Base-by-base conservation (phyloP, 1,140 invertebrate species). In the Bombus terrestris region DNA sequence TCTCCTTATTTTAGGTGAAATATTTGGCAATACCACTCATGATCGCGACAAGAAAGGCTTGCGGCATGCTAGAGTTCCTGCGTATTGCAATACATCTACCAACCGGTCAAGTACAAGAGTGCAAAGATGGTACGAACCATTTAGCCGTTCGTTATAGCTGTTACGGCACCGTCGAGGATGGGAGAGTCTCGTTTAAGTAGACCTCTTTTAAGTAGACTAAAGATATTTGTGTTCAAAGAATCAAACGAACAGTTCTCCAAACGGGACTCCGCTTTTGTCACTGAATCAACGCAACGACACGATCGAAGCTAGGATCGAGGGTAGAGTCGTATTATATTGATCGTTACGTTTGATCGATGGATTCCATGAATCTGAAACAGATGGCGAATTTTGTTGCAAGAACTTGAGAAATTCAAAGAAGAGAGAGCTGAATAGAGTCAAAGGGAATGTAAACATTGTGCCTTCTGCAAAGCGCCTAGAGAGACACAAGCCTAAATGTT, bases 1-100 rank as follows among this genome's bases (percentile, higher is more conserved):
- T 74, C 3, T 74, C 1, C 35, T 13, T 57, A 3, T 89, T 89
- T 0, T 73, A 89, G 88, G 88, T 89, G 88, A 89, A 72, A 77
- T 77, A 62, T n/a, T 35, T 39, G 47, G 35, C 15, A 37, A 39
- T 25, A 28, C 3, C 18, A 59, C 53, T 53, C 57, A 62, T 57
- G 84, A 69, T 74, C 75, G 79, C 88, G 89, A 83, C 73, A 32
- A 86, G 69, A 53, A 25, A 77, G 35, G 12, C 62, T 71, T 84
- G 77, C 88, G 77, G 72, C 68, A 37, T 68, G 86, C 62, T 71
- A 79, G 47, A 72, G 81, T 43, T 81, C 68, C 81, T 78, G 83
- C 74, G 35, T 75, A 59, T 62, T 78, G 57, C 80, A n/a, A 72
- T 79, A 71, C 77, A 43, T 62, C 13, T 47, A 47, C 53, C 62